phyloP scores from a whole-genome alignment of 1,140 invertebrate genomes.

The Drosophila guanche region DNA sequence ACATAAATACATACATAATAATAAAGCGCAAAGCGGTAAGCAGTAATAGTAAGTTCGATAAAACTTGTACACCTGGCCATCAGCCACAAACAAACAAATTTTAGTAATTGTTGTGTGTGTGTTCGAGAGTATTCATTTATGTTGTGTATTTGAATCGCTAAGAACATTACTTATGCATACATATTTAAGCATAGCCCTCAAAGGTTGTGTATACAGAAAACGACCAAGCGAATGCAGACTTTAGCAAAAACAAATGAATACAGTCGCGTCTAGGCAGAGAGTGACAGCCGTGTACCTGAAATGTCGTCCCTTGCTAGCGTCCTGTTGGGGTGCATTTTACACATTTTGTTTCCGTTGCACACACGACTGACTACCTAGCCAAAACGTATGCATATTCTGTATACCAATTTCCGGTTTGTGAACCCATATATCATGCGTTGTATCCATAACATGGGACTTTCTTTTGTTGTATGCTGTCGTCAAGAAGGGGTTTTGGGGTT shows the following conservation, averaged over 20 bases:
- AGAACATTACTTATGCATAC: no score
- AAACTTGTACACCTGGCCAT: neutral
- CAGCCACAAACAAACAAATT: constrained; percentile 3
- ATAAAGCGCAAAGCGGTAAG: constrained; percentile 25
- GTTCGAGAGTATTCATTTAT: constrained; percentile 8
- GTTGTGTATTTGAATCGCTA: no score
- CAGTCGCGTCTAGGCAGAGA: constrained; percentile 45
- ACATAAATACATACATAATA: constrained; percentile 7
- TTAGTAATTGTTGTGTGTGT: constrained; percentile 7
- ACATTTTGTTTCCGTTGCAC: constrained; percentile 40
- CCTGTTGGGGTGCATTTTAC: neutral
- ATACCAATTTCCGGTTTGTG: neutral
- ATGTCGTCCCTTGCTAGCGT: neutral
- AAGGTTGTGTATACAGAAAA: no score
- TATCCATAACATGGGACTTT: no score
- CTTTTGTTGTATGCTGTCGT: no score
- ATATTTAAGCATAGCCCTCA: no score
- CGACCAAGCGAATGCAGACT: constrained; percentile 26
- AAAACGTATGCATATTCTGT: constrained; percentile 17
- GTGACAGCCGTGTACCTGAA: constrained; percentile 24
- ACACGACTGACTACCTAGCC: constrained; percentile 22
- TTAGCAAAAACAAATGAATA: constrained; percentile 46
- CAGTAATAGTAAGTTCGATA: constrained; percentile 26
- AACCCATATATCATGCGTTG: no score
- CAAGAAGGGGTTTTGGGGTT: no score